Conservation (phyloP, 2,888 invertebrate species). For the Apodemia mormo region DNA sequence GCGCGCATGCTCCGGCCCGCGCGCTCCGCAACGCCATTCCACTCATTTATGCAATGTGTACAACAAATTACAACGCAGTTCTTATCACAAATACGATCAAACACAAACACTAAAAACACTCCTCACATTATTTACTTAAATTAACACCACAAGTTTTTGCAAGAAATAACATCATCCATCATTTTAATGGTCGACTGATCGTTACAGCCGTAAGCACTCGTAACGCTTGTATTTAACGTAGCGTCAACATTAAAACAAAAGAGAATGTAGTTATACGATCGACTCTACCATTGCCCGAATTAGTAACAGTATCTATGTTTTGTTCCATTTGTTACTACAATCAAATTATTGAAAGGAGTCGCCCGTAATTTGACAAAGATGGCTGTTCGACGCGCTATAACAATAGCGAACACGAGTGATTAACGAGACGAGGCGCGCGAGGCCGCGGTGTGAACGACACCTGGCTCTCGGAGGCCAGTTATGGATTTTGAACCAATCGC, state of each 20-base stretch:
- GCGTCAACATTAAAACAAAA: constrained; percentile 77
- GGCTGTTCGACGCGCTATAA: constrained; percentile 78
- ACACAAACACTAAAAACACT: constrained; percentile 69
- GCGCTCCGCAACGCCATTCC: constrained; percentile 81
- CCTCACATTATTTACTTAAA: constrained; percentile 73
- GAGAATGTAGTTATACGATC: constrained; percentile 71
- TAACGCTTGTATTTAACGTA: constrained; percentile 77
- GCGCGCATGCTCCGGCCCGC: constrained; percentile 80
- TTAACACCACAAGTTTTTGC: constrained; percentile 73
- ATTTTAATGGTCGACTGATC: constrained; percentile 77
- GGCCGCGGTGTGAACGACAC: constrained; percentile 83
- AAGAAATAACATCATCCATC: constrained; percentile 76
- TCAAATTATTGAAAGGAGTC: constrained; percentile 71
- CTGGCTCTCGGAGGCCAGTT: constrained; percentile 81
- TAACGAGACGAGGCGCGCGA: constrained; percentile 80
- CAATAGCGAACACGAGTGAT: constrained; percentile 80
- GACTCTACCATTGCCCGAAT: constrained; percentile 60
- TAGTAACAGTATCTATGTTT: constrained; percentile 56
- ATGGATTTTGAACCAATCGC: constrained; percentile 82
- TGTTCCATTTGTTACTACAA: constrained; percentile 66
- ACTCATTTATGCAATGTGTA: constrained; percentile 79
- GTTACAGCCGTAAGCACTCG: constrained; percentile 66
- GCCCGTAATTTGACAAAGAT: constrained; percentile 79
- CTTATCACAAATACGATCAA: constrained; percentile 64
- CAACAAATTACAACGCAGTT: constrained; percentile 79